phyloP scores from a whole-genome alignment of 2,113 vertebrate genomes.

The Ctenomys sociabilis region DNA sequence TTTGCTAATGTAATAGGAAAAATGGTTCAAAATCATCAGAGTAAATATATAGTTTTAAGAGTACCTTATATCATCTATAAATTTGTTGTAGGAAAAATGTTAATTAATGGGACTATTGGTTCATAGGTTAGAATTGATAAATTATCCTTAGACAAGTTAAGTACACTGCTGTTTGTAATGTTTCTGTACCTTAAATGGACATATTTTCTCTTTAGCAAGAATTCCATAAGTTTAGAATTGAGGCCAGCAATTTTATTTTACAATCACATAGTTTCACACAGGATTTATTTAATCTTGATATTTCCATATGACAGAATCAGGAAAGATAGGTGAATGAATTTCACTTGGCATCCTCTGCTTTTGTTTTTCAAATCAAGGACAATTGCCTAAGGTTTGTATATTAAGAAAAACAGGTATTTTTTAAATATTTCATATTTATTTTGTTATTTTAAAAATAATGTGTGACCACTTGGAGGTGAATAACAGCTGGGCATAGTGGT shows the following conservation, averaged over 20 bases:
- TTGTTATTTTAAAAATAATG: slow-evolving; percentile 51
- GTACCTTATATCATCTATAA: not conserved
- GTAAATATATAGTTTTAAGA: not conserved
- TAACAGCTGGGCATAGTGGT: not conserved
- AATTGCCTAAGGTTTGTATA: slow-evolving; percentile 15
- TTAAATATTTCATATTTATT: slow-evolving; percentile 47
- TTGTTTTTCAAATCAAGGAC: not conserved
- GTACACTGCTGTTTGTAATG: not conserved
- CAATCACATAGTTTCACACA: not conserved
- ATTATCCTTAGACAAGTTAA: slow-evolving; percentile 11
- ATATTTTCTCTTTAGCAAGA: not conserved
- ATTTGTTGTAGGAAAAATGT: not conserved
- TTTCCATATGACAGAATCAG: slow-evolving; percentile 26
- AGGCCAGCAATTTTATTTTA: slow-evolving; percentile 48
- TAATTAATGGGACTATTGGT: slow-evolving; percentile 1
- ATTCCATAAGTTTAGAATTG: slow-evolving; percentile 36
- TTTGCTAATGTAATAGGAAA: not conserved
- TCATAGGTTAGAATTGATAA: slow-evolving; percentile 42
- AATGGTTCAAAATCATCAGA: slow-evolving; percentile 10
- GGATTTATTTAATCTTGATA: slow-evolving; percentile 38
- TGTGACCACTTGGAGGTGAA: slow-evolving; percentile 14
- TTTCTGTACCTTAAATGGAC: not conserved
- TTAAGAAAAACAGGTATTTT: slow-evolving; percentile 12
- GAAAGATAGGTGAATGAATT: slow-evolving; percentile 26
- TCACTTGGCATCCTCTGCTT: not conserved